Evolutionary conservation across 37 sponge, comb jelly and placozoan species (phyloP).

Genomic region (Dysidea cf. avara): DNA sequence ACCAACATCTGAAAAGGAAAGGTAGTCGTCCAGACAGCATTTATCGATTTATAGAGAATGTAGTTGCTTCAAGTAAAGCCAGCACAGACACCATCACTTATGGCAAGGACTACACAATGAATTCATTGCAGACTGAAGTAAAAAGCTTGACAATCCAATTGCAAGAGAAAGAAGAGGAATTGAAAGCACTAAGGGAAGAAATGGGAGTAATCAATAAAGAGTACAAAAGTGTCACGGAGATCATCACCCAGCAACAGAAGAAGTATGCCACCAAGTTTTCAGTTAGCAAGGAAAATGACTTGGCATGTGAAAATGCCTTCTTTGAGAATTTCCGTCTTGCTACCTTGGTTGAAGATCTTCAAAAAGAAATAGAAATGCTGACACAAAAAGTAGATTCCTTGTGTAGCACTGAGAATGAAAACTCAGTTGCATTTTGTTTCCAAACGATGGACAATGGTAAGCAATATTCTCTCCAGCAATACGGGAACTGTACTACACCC

Average conservation of each 20-base stretch:
- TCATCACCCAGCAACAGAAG: too few species aligned
- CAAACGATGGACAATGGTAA: conserved; percentile 11
- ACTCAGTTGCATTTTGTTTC: neutral
- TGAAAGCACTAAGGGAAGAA: too few species aligned
- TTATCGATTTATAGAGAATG: conserved; percentile 11
- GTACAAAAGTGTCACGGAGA: too few species aligned
- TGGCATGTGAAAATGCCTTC: too few species aligned
- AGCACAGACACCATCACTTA: conserved; percentile 14
- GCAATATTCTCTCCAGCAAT: conserved; percentile 11
- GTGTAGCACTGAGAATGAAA: neutral
- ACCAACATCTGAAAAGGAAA: conserved; percentile 14
- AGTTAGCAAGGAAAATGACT: too few species aligned
- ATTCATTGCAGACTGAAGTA: conserved; percentile 5
- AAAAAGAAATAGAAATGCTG: conserved; percentile 14
- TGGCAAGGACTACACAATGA: conserved; percentile 13
- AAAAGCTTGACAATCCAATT: neutral
- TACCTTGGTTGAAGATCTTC: neutral
- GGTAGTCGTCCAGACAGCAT: conserved; percentile 20
- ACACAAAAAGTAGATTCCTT: neutral
- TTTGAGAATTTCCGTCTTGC: too few species aligned
- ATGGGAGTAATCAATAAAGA: too few species aligned
- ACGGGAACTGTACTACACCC: conserved; percentile 20
- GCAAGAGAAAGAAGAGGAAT: too few species aligned
- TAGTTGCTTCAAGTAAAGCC: conserved; percentile 7
- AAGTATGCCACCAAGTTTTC: too few species aligned